Evolutionary conservation across 2,797 vertebrate genomes (phyloP).

Genomic region (Sus cebifrons): DNA sequence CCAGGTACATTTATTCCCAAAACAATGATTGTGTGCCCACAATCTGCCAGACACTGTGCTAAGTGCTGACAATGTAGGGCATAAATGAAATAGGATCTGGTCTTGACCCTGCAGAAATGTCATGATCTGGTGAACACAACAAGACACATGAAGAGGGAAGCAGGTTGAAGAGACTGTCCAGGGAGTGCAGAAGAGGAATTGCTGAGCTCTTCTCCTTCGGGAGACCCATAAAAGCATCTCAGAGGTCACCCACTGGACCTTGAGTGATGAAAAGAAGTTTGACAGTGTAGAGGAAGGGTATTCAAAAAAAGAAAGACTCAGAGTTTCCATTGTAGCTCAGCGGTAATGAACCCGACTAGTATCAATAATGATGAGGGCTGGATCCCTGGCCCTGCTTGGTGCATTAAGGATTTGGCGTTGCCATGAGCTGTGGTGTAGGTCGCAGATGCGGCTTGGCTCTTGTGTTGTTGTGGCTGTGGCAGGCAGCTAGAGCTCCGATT

Average conservation of each 20-base stretch:
- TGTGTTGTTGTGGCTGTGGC: too few species aligned
- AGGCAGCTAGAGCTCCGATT: too few species aligned
- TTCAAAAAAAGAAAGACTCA: neutral
- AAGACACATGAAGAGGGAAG: neutral
- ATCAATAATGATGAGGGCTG: too few species aligned
- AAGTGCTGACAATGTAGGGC: neutral
- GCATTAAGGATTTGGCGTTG: too few species aligned
- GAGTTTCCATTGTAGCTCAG: too few species aligned
- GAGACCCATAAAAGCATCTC: neutral
- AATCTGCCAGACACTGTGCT: neutral
- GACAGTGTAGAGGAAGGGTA: neutral
- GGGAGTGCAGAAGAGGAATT: neutral
- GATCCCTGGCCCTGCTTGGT: too few species aligned
- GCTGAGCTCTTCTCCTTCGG: neutral
- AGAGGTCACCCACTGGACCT: neutral
- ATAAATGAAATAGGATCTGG: neutral
- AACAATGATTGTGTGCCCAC: neutral
- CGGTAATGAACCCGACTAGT: too few species aligned
- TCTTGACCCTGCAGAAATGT: neutral
- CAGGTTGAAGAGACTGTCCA: neutral
- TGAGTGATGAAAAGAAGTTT: neutral
- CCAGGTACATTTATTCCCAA: neutral
- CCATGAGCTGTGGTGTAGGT: too few species aligned
- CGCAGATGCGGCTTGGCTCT: too few species aligned
- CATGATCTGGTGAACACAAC: neutral